Evolutionary conservation across 1,140 invertebrate species (phyloP), one percentile per base, ranked within the genome.

Genomic region (Pseudomyrmex gracilis): DNA sequence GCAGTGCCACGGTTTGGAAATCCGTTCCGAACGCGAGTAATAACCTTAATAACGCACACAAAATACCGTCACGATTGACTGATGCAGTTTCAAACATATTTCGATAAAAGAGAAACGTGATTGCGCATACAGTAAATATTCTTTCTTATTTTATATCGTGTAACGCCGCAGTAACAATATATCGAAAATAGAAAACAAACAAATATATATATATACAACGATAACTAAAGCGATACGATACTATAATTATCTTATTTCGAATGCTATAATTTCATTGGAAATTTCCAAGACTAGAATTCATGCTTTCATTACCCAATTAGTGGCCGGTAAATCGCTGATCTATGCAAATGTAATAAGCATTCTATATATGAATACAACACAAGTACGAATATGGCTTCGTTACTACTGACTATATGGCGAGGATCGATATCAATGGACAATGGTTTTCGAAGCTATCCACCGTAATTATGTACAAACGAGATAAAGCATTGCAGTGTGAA

Each of bases 361-460:
- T 43, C 53, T 71, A 66, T 53, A 49, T 77, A 77, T 60, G 53
- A 80, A 80, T 71, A 53, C 43, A 80, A 80, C 53, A 80, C 71
- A 60, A 80, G 70, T 80, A 80, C 53, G n/a, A 70, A 80, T 80
- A 58, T 80, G 53, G 76, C 53, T 80, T 58, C 66, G 22, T 80
- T 70, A 80, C 47, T 80, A 58, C 8, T 12, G 15, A 20, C n/a
- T 70, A 17, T 24, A n/a, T 70, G 10, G 15, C n/a, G 8, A 60
- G 3, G 55, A 17, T 70, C 66, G 66, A 78, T 68, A 78, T n/a
- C 53, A 58, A 60, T 15, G 34, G 34, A 34, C 53, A 55, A 20
- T 70, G 20, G 13, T 47, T 78, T 70, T 57, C 34, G 43, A 57
- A 68, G 57, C 22, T 53, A 58, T 45, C 15, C 51, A 58, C n/a